Base-by-base conservation (phyloP, 1,140 invertebrate genomes). In the Condylostylus longicornis region DNA sequence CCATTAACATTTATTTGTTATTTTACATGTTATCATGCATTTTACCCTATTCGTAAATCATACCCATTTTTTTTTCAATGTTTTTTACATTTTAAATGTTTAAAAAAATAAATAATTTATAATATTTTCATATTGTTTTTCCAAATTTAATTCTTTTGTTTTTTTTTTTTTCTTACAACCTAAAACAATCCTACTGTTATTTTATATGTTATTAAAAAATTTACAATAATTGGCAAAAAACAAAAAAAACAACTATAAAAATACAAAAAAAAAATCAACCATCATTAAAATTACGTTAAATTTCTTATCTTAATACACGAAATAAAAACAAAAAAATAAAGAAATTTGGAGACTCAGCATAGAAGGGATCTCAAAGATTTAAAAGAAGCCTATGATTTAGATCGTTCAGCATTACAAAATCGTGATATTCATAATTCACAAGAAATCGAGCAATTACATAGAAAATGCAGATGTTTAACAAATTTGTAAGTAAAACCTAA, bases 401-500 rank as follows among this genome's bases (percentile, higher is more conserved):
- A 61, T 38, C 58, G 58, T 39, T 44, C 51, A 38, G 47, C 53
- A 19, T 41, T 61, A 40, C 53, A 61, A 33, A 54, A 52, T 37
- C 52, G 58, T 17, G 58, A 61, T 44, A 49, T 60, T n/a, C 56
- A 52, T 45, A 61, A 61, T 45, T 50, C 57, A 27, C 62, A 67
- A 46, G 58, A 64, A 40, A 66, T 68, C 21, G 65, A 67, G 45
- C 62, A 66, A 43, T 49, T 67, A 37, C 66, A 69, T 46, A 51
- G 61, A 37, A 68, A 67, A 44, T 66, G 64, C 40, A 54, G 59
- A 36, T 67, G 65, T 40, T 50, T 68, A 27, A 66, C 66, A 12
- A 68, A 68, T 54, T 47, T 69, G 65, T 69, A 59, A 67, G 66
- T 65, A 17, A 32, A 17, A n/a, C n/a, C n/a, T n/a, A n/a, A n/a